Evolutionary conservation across 2,888 invertebrate species (phyloP).

Genomic region (Carabus problematicus): DNA sequence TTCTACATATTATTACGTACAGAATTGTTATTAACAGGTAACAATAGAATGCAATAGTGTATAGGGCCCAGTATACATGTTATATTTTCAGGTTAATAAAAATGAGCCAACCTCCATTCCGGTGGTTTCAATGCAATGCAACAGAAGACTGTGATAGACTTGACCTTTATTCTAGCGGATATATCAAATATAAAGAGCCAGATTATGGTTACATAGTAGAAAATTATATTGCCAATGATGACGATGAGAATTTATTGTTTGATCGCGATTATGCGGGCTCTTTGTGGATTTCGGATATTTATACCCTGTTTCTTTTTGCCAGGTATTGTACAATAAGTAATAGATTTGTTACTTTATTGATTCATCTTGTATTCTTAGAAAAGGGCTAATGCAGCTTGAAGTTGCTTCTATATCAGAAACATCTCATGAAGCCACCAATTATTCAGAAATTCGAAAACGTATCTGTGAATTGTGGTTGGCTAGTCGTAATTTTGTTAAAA

Average conservation of each 20-base stretch:
- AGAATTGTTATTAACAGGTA: no score
- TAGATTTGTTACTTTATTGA: not conserved
- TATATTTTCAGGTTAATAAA: not conserved
- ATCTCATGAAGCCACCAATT: conserved; percentile 17
- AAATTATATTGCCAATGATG: not conserved
- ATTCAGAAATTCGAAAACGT: conserved; percentile 21
- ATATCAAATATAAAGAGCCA: conserved; percentile 22
- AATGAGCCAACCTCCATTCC: conserved; percentile 17
- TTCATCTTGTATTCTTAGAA: conserved; percentile 8
- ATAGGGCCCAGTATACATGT: no score
- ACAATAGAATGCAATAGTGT: no score
- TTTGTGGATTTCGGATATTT: conserved; percentile 18
- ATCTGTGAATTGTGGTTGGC: conserved; percentile 28
- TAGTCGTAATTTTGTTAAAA: conserved; percentile 12
- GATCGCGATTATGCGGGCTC: conserved; percentile 14
- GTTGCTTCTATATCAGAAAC: conserved; percentile 20
- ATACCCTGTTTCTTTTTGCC: conserved; percentile 17
- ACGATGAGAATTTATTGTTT: conserved; percentile 10
- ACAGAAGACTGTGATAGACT: conserved; percentile 17
- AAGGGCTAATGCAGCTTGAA: conserved; percentile 19
- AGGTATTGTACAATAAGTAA: conserved; percentile 10
- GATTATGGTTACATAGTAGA: not conserved
- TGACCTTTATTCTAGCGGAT: conserved; percentile 1
- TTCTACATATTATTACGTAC: no score
- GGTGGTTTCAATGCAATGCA: conserved; percentile 28